Evolutionary conservation across 2,797 vertebrate genomes (phyloP).

Genomic region (Pantherophis vulpinus): DNA sequence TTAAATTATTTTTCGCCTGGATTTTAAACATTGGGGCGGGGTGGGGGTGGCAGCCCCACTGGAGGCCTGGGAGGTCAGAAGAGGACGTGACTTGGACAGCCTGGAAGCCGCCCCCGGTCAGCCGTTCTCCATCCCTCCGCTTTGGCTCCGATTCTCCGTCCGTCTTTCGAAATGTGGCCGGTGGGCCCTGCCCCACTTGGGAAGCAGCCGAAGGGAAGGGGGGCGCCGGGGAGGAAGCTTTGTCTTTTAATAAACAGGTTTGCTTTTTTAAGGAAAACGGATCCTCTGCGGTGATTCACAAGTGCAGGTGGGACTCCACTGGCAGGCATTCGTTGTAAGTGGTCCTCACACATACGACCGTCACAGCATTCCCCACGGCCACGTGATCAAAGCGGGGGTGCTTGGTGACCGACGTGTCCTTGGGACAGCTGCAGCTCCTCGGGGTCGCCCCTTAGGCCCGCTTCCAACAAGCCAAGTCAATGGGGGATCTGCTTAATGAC

Average conservation of each 20-base stretch:
- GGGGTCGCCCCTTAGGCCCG: fast-evolving
- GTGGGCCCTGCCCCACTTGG: not conserved
- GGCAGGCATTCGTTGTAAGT: not conserved
- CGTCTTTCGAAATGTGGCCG: too few relatives aligned
- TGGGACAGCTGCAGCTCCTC: not conserved
- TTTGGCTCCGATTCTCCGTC: not conserved
- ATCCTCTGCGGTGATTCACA: not conserved
- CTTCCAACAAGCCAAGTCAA: not conserved
- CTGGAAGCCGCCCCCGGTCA: too few relatives aligned
- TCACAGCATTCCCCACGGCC: not conserved
- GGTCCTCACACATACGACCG: not conserved
- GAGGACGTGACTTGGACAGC: too few relatives aligned
- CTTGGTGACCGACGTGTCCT: not conserved
- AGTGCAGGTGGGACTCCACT: fast-evolving
- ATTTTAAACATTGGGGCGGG: not conserved
- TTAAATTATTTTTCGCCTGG: constrained; percentile 30
- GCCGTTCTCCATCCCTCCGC: not conserved
- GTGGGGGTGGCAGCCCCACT: not conserved
- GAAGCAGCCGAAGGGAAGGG: not conserved
- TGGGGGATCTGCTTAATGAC: not conserved
- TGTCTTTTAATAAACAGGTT: constrained; percentile 21
- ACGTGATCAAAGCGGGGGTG: not conserved
- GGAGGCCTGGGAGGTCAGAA: not conserved
- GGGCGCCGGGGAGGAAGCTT: too few relatives aligned
- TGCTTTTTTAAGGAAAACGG: constrained; percentile 16